A percentile compares a stretch with the other conserved stretches of the same genome.
These are phyloP conservation scores for Tetropium fuscum DNA, from an alignment of 2,888 invertebrate genomes.

Conservation along the genomic window DNA sequence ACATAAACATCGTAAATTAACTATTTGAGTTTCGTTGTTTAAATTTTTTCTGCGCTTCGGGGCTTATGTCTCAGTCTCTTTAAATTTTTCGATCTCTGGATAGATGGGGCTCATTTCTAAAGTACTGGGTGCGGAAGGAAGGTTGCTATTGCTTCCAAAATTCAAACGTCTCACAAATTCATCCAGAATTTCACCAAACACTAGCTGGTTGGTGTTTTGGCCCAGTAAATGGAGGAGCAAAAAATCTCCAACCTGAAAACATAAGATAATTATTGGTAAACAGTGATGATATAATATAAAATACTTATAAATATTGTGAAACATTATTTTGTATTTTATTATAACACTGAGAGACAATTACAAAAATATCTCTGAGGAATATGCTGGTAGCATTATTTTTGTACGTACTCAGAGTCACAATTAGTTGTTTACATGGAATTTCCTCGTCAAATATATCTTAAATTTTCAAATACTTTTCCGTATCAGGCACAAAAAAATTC, in stretches of 20 bases:
- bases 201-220: slow-evolving; percentile 86
- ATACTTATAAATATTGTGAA: too few relatives aligned
- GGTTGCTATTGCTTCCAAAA: slow-evolving; percentile 76
- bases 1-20: too few relatives aligned
- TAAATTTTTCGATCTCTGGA: slow-evolving; percentile 82
- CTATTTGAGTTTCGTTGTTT: slow-evolving; percentile 16
- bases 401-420: too few relatives aligned
- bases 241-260: slow-evolving; percentile 87
- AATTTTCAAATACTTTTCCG: too few relatives aligned
- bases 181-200: slow-evolving; percentile 84
- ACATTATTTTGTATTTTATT: not conserved
- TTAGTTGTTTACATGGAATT: too few relatives aligned
- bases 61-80: slow-evolving; percentile 85
- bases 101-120: slow-evolving; percentile 89
- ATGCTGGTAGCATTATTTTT: too few relatives aligned
- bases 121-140: slow-evolving; percentile 88
- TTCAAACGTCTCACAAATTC: slow-evolving; percentile 80
- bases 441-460: too few relatives aligned
- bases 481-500: too few relatives aligned
- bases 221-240: slow-evolving; percentile 85
- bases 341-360: not conserved
- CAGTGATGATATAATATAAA: too few relatives aligned
- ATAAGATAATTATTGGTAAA: too few relatives aligned
- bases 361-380: too few relatives aligned
- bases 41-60: not conserved